phyloP scores from a whole-genome alignment of 2,888 invertebrate genomes.

The Tenodera sinensis region DNA sequence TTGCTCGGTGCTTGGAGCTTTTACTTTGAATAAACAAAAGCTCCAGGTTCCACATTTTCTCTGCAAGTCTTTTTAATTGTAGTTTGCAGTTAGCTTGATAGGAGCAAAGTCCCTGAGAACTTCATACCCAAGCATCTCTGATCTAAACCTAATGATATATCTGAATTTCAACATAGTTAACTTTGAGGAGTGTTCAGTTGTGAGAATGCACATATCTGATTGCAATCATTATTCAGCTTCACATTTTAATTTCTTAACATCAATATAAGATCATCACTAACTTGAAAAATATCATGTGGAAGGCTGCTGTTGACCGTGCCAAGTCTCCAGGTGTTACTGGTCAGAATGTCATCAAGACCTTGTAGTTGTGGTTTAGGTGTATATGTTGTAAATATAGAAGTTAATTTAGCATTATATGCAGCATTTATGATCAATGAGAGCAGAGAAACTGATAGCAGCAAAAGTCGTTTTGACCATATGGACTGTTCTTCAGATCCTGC shows the following conservation, averaged over 20 bases:
- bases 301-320: slow-evolving; percentile 1
- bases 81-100: too few relatives aligned
- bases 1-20: too few relatives aligned
- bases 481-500: background rate
- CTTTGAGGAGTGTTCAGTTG: too few relatives aligned
- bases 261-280: background rate
- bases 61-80: too few relatives aligned
- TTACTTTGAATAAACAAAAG: too few relatives aligned
- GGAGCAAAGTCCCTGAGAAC: too few relatives aligned
- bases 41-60: too few relatives aligned
- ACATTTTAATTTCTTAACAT: background rate
- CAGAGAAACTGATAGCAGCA: background rate
- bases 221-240: background rate
- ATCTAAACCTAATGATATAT: too few relatives aligned
- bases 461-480: background rate
- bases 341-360: background rate
- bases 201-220: too few relatives aligned
- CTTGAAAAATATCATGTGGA: background rate
- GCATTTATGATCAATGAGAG: background rate
- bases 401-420: slow-evolving; percentile 13
- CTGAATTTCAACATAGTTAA: too few relatives aligned
- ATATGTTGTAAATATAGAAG: background rate
- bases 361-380: background rate
- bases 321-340: background rate
- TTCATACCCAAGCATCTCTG: too few relatives aligned